phyloP scores from a whole-genome alignment of 2,797 vertebrate genomes.

The Malacoctenus gilli region DNA sequence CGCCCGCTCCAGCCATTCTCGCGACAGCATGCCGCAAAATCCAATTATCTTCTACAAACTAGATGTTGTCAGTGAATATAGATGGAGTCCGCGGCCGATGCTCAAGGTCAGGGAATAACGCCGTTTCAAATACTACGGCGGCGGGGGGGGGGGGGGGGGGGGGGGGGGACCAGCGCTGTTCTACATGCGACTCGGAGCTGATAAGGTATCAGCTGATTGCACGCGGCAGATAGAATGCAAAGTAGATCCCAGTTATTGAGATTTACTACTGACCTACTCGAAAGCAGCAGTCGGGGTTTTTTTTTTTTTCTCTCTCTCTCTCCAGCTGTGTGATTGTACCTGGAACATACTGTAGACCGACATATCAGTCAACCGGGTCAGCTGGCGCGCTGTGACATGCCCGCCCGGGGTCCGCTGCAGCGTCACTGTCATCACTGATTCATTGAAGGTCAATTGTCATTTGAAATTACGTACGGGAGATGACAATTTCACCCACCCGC shows the following conservation, averaged over 20 bases:
- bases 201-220: conserved; percentile 73
- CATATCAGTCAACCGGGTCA: conserved; percentile 67
- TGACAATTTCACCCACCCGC: conserved; percentile 62
- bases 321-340: conserved; percentile 34
- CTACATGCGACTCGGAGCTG: conserved; percentile 61
- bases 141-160: too few species aligned
- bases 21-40: conserved; percentile 79
- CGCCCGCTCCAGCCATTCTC: conserved; percentile 60
- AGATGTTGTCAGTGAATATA: conserved; percentile 81
- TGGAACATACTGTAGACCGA: conserved; percentile 41
- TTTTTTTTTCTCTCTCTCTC: conserved; percentile 11
- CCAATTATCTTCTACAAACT: conserved; percentile 83
- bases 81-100: conserved; percentile 65
- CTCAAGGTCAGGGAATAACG: conserved; percentile 77
- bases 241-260: conserved; percentile 52
- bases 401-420: conserved; percentile 62
- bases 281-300: conserved; percentile 13
- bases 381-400: conserved; percentile 56
- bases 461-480: conserved; percentile 66
- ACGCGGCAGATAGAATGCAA: conserved; percentile 59
- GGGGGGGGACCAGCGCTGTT: conserved; percentile 54
- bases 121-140: conserved; percentile 59
- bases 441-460: conserved; percentile 83
- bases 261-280: conserved; percentile 46
- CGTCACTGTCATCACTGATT: conserved; percentile 65